Evolutionary conservation across 2,797 vertebrate species (phyloP), one percentile per base, ranked within the genome.

Genomic region (Pempheris klunzingeri): DNA sequence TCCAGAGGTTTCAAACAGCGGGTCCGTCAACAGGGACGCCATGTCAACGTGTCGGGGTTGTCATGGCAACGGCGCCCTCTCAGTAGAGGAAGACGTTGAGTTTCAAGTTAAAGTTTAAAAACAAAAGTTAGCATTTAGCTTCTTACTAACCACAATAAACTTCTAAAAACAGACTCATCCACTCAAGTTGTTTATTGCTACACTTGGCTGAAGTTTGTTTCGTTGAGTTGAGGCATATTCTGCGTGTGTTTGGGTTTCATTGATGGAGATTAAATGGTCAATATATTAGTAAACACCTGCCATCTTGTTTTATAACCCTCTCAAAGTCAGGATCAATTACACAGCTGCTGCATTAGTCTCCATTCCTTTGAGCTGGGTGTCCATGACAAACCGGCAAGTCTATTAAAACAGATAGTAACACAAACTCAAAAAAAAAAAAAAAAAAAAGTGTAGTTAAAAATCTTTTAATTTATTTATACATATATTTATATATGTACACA

Each of bases 401-500:
- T 41, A 22, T 46, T 59, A n/a, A n/a, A n/a, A n/a, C n/a, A n/a
- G n/a, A n/a, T 26, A 44, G 36, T 52, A 61, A 22, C 36, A 66
- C 67, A 66, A 57, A 71, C 20, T 36, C 43, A 50, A 55, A n/a
- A n/a, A n/a, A n/a, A n/a, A n/a, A n/a, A n/a, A n/a, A n/a, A n/a
- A n/a, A n/a, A n/a, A n/a, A n/a, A 17, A 44, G 14, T 89, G 87
- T 95, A 94, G 90, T 95, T 95, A 96, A 96, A 96, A 95, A 94
- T 94, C 93, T 93, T 95, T 95, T 94, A 94, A 95, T 95, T 93
- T 94, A 93, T 95, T 95, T 95, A 94, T 95, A 95, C 93, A 96
- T 94, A 91, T 95, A 95, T 95, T 94, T 95, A 95, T 95, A 95
- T 94, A 95, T 95, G 92, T 95, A 96, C 94, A 95, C 90, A 93